Base-by-base conservation (phyloP, 2,797 vertebrate species). In the Sebastes diaconus region DNA sequence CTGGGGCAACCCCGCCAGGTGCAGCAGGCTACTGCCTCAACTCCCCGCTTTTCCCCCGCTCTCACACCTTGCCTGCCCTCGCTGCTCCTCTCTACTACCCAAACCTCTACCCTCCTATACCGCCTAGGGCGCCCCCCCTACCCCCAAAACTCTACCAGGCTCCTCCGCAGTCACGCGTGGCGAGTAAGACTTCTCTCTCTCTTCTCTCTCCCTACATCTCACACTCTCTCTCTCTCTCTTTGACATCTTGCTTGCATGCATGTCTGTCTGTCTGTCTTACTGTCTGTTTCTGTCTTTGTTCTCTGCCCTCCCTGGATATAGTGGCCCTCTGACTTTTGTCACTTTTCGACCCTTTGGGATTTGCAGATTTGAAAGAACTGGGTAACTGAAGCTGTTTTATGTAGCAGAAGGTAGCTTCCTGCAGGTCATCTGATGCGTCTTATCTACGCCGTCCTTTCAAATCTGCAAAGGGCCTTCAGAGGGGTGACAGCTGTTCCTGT, bases 11-110 rank as follows among this genome's bases (percentile, higher is more conserved):
- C 55, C 92, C 96, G 81, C 92, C 93, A 22, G 96, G 95, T 60
- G 80, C 92, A 1, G 93, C 96, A 30, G 85, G 94, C 88, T 95
- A 95, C 18, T 73, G 90, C 86, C 96, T 98, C 86, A 93, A 87
- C 83, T 98, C 97, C 73, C 97, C 97, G 70, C 95, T 98, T 77
- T 98, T 97, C 76, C 97, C 97, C 74, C 97, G 96, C 93, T 97
- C 96, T 50, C 96, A 96, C 93, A 97, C 97, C 87, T 93, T 97
- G 75, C 97, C 97, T 69, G 96, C 96, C 89, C 95, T 97, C 24
- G 92, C 95, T 75, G 93, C 96, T 87, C 95, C 96, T 60, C 94
- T 95, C 69, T 96, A 96, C 89, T 96, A 96, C 88, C 96, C 96
- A 29, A 95, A 95, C 88, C 94, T 97, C 88, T 96, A 95, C 86